Base-by-base conservation (phyloP, 2,797 vertebrate genomes). In the Telmatherina bonti region DNA sequence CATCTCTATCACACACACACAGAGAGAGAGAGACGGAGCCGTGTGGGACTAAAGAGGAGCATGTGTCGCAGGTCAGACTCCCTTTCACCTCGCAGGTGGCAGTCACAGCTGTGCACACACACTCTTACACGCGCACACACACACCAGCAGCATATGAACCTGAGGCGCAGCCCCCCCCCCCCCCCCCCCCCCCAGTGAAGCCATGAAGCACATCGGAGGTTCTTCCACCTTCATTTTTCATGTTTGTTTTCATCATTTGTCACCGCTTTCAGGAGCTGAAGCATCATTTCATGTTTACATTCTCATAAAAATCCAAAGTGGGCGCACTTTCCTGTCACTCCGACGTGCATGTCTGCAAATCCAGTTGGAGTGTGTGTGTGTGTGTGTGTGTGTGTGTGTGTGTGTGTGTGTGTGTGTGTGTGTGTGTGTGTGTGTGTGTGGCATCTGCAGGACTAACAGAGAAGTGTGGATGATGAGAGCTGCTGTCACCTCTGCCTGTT, bases 31-130 rank as follows among this genome's bases (percentile, higher is more conserved):
- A n/a, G n/a, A 64, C 26, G 64, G 70, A 71, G 62, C 53, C 62
- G 65, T 74, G 79, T 74, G 84, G 75, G 84, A 87, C 75, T 84
- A 84, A 89, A 87, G 77, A 85, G 74, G 70, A 83, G 76, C 83
- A 83, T 86, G 88, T 88, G 87, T 86, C 64, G 20, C 84, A 84
- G 86, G 86, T 89, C 89, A 88, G 78, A 52, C 36, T 81, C 26
- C 65, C 63, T 76, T 81, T 84, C 79, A 75, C 85, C 86, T 85
- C 83, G 78, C 88, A 92, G 85, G 88, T 89, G 86, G 81, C 70
- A 57, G 64, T 52, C 81, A 82, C 88, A 92, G 75, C 85, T 89
- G 86, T 86, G 82, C 71, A 36, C 12, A 4, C 56, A 27, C 51
- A 22, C 53, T 9, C 6, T n/a, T n/a, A n/a, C n/a, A n/a, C n/a